Percentiles rank a stretch among this genome's conserved stretches.
Conservation (phyloP, 2,113 vertebrate genomes). For the Prunella fulvescens region DNA sequence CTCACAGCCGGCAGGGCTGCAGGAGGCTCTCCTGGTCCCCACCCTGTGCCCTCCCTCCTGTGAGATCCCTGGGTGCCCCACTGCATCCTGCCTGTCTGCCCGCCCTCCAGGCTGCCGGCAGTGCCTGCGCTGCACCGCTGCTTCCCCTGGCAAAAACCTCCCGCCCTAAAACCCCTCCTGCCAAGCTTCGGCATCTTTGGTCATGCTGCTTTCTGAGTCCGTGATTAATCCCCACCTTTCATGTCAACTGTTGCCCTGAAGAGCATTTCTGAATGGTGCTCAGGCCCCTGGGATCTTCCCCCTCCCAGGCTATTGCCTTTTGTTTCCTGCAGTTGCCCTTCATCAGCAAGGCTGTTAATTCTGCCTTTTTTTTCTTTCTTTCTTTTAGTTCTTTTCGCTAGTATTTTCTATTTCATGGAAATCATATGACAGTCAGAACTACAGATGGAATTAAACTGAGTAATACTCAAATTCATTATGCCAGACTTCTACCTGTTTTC, state of each 20-base stretch:
- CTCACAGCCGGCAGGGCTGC: not conserved
- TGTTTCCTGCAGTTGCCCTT: not conserved
- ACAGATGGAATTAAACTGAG: constrained; percentile 26
- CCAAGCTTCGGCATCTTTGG: not conserved
- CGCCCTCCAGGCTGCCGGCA: not conserved
- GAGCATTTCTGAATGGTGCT: not conserved
- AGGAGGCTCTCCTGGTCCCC: not conserved
- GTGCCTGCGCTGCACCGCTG: fast-evolving
- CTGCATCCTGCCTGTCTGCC: fast-evolving
- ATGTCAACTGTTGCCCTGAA: not conserved
- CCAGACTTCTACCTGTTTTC: not conserved
- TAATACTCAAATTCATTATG: constrained; percentile 14
- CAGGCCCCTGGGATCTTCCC: not conserved
- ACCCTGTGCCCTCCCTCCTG: not conserved
- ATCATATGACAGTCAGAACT: not conserved
- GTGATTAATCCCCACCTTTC: not conserved
- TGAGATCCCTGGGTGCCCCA: fast-evolving
- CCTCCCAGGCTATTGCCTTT: not conserved
- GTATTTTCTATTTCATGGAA: not conserved
- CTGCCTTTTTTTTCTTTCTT: not conserved
- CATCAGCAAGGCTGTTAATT: not conserved
- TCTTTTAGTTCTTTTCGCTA: not conserved
- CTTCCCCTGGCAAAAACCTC: not conserved
- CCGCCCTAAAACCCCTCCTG: not conserved
- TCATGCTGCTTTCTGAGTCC: not conserved